Conservation (phyloP, 2,797 vertebrate genomes). For the Varecia variegata region DNA sequence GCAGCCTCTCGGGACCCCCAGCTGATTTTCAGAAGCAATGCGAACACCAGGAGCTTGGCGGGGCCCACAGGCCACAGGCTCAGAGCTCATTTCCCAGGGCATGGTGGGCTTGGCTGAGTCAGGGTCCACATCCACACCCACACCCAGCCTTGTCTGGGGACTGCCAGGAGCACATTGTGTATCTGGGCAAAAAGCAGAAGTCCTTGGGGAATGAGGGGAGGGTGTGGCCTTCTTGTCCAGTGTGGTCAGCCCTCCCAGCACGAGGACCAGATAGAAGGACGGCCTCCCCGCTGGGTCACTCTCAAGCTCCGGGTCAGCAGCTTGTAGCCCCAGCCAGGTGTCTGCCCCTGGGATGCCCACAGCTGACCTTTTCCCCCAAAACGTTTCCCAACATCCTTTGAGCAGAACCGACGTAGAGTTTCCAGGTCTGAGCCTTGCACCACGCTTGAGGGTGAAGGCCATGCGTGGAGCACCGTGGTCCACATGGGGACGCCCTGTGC, state of each 20-base stretch:
- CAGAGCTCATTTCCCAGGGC: not conserved
- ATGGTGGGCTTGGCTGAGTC: not conserved
- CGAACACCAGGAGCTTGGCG: not conserved
- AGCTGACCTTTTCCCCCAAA: not conserved
- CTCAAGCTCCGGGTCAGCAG: not conserved
- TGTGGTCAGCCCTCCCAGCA: too few species aligned
- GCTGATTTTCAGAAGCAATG: too few species aligned
- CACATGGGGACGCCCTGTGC: rapidly evolving
- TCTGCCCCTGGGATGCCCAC: not conserved
- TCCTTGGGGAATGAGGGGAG: not conserved
- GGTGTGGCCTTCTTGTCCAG: too few species aligned
- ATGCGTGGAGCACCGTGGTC: not conserved
- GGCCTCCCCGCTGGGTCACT: not conserved
- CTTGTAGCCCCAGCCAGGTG: not conserved
- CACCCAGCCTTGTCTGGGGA: too few species aligned
- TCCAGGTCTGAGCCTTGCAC: not conserved
- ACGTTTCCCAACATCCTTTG: not conserved
- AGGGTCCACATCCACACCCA: not conserved
- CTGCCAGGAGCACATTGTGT: not conserved
- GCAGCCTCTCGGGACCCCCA: not conserved
- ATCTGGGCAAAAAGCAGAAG: not conserved
- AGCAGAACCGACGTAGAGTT: not conserved
- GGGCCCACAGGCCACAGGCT: not conserved
- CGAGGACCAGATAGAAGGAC: too few species aligned
- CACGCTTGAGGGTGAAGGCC: too few species aligned